These are phyloP conservation scores for Octomys mimax DNA, from an alignment of 2,797 vertebrate species.

Conservation along the genomic window DNA sequence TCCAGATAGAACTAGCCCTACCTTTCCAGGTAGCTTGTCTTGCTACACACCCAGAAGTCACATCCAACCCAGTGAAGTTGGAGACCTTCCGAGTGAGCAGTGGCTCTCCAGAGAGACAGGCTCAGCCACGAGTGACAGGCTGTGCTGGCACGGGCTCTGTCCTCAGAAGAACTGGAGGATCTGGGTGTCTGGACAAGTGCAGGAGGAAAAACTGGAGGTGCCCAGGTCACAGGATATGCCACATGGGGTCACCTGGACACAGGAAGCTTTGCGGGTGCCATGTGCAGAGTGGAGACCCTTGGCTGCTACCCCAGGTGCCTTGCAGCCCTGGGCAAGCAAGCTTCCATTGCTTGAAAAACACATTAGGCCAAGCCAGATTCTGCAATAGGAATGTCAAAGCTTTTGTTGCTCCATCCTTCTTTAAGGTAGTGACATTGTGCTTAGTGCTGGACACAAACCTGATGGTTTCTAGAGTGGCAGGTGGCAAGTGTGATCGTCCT, in stretches of 20 bases:
- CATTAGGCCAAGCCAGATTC: neutral
- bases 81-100: neutral
- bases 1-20: neutral
- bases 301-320: neutral
- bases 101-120: neutral
- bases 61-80: neutral
- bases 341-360: neutral
- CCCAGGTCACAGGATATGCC: neutral
- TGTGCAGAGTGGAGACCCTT: neutral
- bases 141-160: neutral
- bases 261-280: neutral
- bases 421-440: neutral
- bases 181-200: neutral
- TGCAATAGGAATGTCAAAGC: neutral
- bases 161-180: neutral
- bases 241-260: neutral
- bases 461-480: neutral
- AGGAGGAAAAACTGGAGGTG: neutral
- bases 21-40: neutral
- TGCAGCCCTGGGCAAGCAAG: neutral
- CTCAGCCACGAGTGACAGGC: neutral
- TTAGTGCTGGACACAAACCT: neutral
- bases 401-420: neutral
- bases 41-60: neutral
- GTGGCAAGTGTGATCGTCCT: neutral